Base-by-base conservation (phyloP, 2,888 invertebrate species). In the Watsonalla binaria region DNA sequence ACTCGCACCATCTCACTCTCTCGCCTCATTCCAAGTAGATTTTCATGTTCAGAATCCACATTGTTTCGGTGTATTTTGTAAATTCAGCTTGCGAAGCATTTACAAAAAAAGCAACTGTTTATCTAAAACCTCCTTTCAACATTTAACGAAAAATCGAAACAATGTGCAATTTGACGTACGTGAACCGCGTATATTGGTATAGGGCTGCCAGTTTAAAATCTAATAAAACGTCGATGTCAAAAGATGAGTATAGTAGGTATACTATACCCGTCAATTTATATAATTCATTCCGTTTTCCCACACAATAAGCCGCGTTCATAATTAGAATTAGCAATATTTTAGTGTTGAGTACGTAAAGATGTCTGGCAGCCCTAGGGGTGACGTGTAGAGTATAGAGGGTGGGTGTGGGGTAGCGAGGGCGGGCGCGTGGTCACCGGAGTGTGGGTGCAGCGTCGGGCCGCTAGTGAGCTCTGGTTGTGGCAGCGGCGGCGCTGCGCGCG, bases 401-500 rank as follows among this genome's bases (percentile, higher is more conserved):
- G 62, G 57, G 67, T 56, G 63, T 61, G 65, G 57, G 57, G 59
- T 53, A 63, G 66, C 60, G 62, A 56, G 67, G 68, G 66, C 66
- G 74, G 61, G 65, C 60, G 71, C 65, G 69, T 65, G 74, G 70
- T 79, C 76, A 83, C 79, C 52, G 49, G 51, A 51, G 53, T 57
- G 55, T 47, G 62, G 70, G 66, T 60, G 49, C 51, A 56, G 60
- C 60, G 66, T 42, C 42, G 42, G 42, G 42, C 42, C 42, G 42
- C 42, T 42, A 42, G 42, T 11, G 42, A 5, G 5, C 73, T 70
- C 68, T 68, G 65, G 65, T 55, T 70, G 78, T 65, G 86, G 87
- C 91, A 93, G 93, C 93, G 85, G 92, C 92, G 73, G 93, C 93
- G 68, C 90, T 91, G 78, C 91, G 92, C 74, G 86, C 89, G 65